Conservation (phyloP, 2,797 vertebrate genomes). For the Fistularia tabacaria region DNA sequence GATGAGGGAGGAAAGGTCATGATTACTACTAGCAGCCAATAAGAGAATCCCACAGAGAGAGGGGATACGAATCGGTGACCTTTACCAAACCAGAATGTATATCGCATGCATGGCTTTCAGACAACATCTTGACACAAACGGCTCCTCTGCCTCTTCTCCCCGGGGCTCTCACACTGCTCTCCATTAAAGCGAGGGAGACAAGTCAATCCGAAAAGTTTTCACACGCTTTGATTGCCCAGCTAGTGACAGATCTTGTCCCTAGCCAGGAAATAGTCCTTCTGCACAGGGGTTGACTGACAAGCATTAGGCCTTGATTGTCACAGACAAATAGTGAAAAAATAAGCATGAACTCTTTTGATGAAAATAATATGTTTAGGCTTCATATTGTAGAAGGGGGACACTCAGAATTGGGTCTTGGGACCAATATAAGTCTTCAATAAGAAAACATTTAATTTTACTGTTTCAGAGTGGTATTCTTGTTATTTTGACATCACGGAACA, state of each 20-base stretch:
- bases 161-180: slow-evolving; percentile 12
- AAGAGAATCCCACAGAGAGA: slow-evolving; percentile 49
- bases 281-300: neutral
- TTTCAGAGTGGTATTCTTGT: too few species aligned
- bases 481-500: too few species aligned
- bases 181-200: slow-evolving; percentile 20
- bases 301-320: too few species aligned
- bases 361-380: too few species aligned
- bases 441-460: too few species aligned
- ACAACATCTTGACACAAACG: slow-evolving; percentile 20
- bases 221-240: slow-evolving; percentile 19
- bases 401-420: too few species aligned
- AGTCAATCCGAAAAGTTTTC: slow-evolving; percentile 15
- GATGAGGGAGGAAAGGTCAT: slow-evolving; percentile 63
- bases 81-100: slow-evolving; percentile 63
- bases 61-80: slow-evolving; percentile 59
- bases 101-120: slow-evolving; percentile 32
- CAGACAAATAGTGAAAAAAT: too few species aligned
- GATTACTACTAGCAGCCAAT: slow-evolving; percentile 68
- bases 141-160: slow-evolving; percentile 17
- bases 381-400: too few species aligned
- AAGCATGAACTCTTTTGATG: too few species aligned
- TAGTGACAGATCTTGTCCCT: neutral
- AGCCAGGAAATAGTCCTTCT: neutral
- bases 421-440: too few species aligned